Evolutionary conservation across 2,888 invertebrate genomes (phyloP), one percentile per base, ranked within the genome.

Genomic region (Drosophila acutilabella): DNA sequence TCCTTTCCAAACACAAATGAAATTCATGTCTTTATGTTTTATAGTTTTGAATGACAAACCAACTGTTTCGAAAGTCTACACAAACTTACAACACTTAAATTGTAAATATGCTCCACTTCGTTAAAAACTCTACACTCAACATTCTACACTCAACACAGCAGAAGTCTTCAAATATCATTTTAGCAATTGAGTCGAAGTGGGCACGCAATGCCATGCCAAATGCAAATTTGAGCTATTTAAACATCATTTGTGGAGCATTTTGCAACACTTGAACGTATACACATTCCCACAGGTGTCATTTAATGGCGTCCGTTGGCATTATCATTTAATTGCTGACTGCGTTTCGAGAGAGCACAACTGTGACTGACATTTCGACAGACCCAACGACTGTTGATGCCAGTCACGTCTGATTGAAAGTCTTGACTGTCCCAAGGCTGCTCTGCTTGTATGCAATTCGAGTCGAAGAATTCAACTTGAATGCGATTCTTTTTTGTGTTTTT

Each of bases 281-380:
- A 26, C 44, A 42, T 61, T 58, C 68, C 54, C 74, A 57, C 64
- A 71, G 61, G 64, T 74, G 71, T 78, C 61, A 66, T 73, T 77
- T 71, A 65, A 41, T 14, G 33, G 16, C 36, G 47, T 47, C 48
- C 20, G 16, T 41, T 62, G 59, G 58, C 38, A 44, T 44, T 44
- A 68, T 47, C 72, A 72, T 77, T 45, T 72, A 74, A 62, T 52
- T 71, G 76, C 67, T 50, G 56, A 52, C 59, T 60, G 57, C 61
- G 57, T 64, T 68, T 64, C 67, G 48, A 61, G 56, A 57, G 44
- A 18, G 45, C 41, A 16, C 56, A 53, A 18, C 18, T 42, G 33
- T 45, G 47, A 38, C 18, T 41, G 59, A 30, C 44, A 41, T 23
- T n/a, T 44, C 44, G 54, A 45, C 48, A 48, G 33, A 16, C 16